Evolutionary conservation across 2,888 invertebrate genomes (phyloP).

Genomic region (Cynaeus angustus): DNA sequence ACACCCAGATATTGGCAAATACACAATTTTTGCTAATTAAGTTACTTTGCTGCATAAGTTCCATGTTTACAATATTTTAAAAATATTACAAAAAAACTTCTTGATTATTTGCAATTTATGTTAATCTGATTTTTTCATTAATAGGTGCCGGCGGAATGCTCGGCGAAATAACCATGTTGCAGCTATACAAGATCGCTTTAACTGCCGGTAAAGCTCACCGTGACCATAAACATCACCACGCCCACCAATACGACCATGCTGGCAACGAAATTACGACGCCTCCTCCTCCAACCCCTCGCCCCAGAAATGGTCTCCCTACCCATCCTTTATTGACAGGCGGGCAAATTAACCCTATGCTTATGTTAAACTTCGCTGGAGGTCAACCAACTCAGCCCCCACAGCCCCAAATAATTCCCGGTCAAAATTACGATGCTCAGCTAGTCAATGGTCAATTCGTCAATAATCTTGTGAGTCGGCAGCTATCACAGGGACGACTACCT

Average conservation of each 20-base stretch:
- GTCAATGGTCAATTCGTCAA: constrained; percentile 78
- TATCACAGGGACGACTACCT: constrained; percentile 52
- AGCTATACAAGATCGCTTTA: constrained; percentile 85
- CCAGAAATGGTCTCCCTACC: constrained; percentile 73
- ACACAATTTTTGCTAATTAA: too few species aligned
- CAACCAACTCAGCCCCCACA: constrained; percentile 57
- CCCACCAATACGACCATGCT: constrained; percentile 85
- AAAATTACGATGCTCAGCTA: constrained; percentile 75
- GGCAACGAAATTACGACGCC: constrained; percentile 78
- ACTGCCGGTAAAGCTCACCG: constrained; percentile 91
- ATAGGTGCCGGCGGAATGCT: constrained; percentile 77
- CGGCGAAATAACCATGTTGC: constrained; percentile 87
- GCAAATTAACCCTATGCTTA: constrained; percentile 77
- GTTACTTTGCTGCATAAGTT: too few species aligned
- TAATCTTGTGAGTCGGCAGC: constrained; percentile 63
- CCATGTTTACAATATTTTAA: too few species aligned
- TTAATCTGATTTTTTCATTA: background rate
- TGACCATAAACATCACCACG: constrained; percentile 91
- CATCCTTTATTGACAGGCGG: constrained; percentile 77
- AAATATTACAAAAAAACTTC: constrained; percentile 56
- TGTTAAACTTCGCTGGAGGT: constrained; percentile 73
- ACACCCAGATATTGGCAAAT: too few species aligned
- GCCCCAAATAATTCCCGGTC: constrained; percentile 73
- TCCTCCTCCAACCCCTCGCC: constrained; percentile 75
- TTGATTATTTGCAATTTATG: background rate